Base-by-base conservation (phyloP, 2,797 vertebrate species). In the Pangasius macronema region DNA sequence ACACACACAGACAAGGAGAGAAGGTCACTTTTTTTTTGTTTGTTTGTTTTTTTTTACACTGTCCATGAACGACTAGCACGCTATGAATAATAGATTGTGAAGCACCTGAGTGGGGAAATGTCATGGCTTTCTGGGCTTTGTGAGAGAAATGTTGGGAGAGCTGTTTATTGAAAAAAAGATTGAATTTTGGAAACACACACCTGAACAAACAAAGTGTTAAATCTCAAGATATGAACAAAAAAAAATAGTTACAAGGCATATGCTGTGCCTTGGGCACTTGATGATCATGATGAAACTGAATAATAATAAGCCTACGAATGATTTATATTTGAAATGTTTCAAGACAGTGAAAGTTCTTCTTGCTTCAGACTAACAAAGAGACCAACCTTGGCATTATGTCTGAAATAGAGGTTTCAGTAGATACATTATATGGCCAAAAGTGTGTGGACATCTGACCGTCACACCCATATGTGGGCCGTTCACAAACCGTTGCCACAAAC, bases 31-130 rank as follows among this genome's bases (percentile, higher is more conserved):
- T 86, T 81, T 57, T 87, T 86, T 91, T 88, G 91, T 20, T 22
- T 20, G 0, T 18, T 88, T 55, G 86, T 86, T 91, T 88, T 92
- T 10, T 22, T 9, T 20, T 16, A 82, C 88, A 89, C 87, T 33
- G 87, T 57, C 86, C 42, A 86, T 89, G 59, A 90, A 82, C 91
- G 82, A 85, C 84, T 84, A 85, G 80, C 88, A 42, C 11, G 83
- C 77, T 88, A 95, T 96, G 92, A 95, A 96, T 96, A 92, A 95
- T 95, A 91, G 90, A 95, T 68, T 46, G 79, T 86, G 88, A 75
- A 90, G 88, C 88, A 90, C 84, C 83, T 85, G 90, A 91, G 92
- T 88, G 86, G 89, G 91, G 89, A 95, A 95, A 96, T 95, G 95
- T 95, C 95, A 95, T 90, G 92, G 90, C 93, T 94, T 95, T 96